Base-by-base conservation (phyloP, 1,140 invertebrate genomes). In the Orchesella cincta region DNA sequence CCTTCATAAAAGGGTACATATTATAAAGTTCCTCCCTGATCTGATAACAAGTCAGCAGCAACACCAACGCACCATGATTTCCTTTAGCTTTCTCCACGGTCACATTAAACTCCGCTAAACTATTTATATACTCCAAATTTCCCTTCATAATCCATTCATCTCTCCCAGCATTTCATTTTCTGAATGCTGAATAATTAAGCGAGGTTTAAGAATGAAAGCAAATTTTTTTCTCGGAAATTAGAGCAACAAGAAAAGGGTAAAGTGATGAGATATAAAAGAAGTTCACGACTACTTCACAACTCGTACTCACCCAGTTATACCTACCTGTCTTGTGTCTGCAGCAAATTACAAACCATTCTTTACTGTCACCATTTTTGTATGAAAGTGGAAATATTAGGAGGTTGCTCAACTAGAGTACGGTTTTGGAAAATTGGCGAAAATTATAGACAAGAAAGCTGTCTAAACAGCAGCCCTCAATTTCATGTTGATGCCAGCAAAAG, bases 401-500 rank as follows among this genome's bases (percentile, higher is more conserved):
- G 39, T 46, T 18, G 5, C 39, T 46, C 5, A 46, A 46, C 18
- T 46, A 46, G 39, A 46, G 18, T 46, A 46, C 18, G 39, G 39
- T 8, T 46, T 5, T 46, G 23, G 52, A n/a, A 23, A 57, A 57
- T 57, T 57, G 52, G 52, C 52, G 52, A 57, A 57, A 57, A 57
- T 57, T 57, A 57, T 57, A 57, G 8, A 57, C 23, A 3, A 57
- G 23, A 46, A 46, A 46, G 18, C n/a, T n/a, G n/a, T n/a, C n/a
- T n/a, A n/a, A n/a, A n/a, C n/a, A n/a, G n/a, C n/a, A n/a, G n/a
- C n/a, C n/a, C n/a, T n/a, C n/a, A n/a, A n/a, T n/a, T n/a, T n/a
- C n/a, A n/a, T n/a, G n/a, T n/a, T n/a, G n/a, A n/a, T n/a, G n/a
- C n/a, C n/a, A n/a, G n/a, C n/a, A n/a, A n/a, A n/a, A n/a, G n/a